A percentile compares a stretch with the other conserved stretches of the same genome.
phyloP scores from a whole-genome alignment of 2,888 invertebrate species.

The Aphelenchoides bicaudatus region DNA sequence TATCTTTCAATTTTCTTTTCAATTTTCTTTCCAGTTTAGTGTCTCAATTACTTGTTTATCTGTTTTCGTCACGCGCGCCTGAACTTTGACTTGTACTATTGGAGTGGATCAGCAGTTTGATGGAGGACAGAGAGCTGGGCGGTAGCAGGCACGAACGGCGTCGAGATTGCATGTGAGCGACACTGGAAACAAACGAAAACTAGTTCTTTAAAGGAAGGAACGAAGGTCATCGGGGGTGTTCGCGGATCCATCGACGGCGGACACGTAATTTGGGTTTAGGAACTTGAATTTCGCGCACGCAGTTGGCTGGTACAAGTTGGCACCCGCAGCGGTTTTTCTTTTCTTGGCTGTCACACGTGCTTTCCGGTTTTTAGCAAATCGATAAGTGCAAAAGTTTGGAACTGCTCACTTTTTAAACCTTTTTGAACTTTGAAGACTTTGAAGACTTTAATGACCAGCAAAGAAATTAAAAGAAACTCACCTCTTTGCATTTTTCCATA shows the following conservation, averaged over 20 bases:
- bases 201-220: too few relatives aligned
- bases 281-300: too few relatives aligned
- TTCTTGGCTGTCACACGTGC: not conserved
- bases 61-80: not conserved
- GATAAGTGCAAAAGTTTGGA: not conserved
- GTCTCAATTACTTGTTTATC: not conserved
- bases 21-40: not conserved
- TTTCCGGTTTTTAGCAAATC: slow-evolving; percentile 3
- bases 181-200: too few relatives aligned
- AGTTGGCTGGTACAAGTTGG: slow-evolving; percentile 5
- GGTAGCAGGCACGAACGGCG: too few relatives aligned
- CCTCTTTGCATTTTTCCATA: slow-evolving; percentile 54
- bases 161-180: too few relatives aligned
- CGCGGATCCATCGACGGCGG: not conserved
- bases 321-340: too few relatives aligned
- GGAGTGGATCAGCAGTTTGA: too few relatives aligned
- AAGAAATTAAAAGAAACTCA: slow-evolving; percentile 24
- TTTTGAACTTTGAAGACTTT: not conserved
- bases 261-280: too few relatives aligned
- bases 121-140: too few relatives aligned
- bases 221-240: not conserved
- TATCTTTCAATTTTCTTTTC: not conserved
- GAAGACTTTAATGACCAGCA: slow-evolving; percentile 7
- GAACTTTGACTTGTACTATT: not conserved
- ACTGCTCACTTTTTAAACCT: not conserved